Evolutionary conservation across 2,888 invertebrate species (phyloP), one percentile per base, ranked within the genome.

Genomic region (Listrodromus nycthemerus): DNA sequence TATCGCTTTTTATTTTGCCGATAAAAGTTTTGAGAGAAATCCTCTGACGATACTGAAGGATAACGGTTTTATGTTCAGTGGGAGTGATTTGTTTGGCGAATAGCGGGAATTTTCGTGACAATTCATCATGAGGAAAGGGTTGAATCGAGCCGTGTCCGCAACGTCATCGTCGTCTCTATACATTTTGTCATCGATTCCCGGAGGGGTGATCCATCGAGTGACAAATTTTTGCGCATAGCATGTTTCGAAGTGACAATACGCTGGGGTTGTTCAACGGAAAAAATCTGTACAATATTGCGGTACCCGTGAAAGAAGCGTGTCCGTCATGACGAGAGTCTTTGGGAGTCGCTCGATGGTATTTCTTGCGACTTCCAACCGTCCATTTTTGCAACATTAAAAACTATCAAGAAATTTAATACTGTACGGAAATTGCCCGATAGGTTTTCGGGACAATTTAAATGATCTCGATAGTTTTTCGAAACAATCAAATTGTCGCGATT

Each of bases 181-280:
- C 52, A 13, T 58, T 50, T 74, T 52, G 61, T 69, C 21, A 21
- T 52, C 16, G 37, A 80, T 80, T 77, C 83, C 77, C 83, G 16
- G 48, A 24, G 83, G 83, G 41, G 65, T 74, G 80, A 84, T 80
- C 71, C 80, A 45, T 83, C 73, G 48, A 69, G 63, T 74, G 83
- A 84, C 83, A 84, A 84, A 84, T 84, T 84, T 83, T 63, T 2
- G 2, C 58, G 30, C 58, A n/a, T n/a, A 58, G 27, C 16, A 5
- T 58, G 24, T 16, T 16, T 61, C 61, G 5, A 30, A 61, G 30
- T 61, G 61, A 61, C 61, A 61, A 61, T 61, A 27, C 27, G 16
- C n/a, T n/a, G 7, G 13, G 41, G 41, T 61, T 30, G 27, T 61
- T 61, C 13, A 2, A 27, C n/a, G 41, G 30, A 16, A 27, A 30